These are phyloP conservation scores for Drosophila crucigera DNA, from an alignment of 2,888 invertebrate genomes.

Conservation along the genomic window DNA sequence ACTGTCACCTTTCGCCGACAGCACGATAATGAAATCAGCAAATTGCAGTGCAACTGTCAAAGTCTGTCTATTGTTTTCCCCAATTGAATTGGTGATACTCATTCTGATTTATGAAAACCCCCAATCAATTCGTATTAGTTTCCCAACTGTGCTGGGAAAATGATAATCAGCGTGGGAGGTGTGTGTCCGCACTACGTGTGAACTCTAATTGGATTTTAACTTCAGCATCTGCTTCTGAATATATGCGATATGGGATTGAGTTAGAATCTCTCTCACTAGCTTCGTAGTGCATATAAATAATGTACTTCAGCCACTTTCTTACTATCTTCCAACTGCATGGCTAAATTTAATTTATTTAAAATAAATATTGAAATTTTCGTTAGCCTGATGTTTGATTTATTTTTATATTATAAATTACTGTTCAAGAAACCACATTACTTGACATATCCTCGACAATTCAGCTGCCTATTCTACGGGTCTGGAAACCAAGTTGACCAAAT, in stretches of 20 bases:
- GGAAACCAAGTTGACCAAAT: slow-evolving; percentile 12
- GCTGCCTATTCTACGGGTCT: slow-evolving; percentile 12
- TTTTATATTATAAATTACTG: background rate
- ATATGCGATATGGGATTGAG: background rate
- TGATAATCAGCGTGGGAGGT: slow-evolving; percentile 34
- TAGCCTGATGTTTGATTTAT: slow-evolving; percentile 6
- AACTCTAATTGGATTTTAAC: slow-evolving; percentile 27
- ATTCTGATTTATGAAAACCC: slow-evolving; percentile 45
- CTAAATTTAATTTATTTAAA: background rate
- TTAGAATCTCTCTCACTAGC: background rate
- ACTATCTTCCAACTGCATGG: slow-evolving; percentile 35
- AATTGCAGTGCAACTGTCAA: slow-evolving; percentile 30
- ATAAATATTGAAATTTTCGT: slow-evolving; percentile 1
- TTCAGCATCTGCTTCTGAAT: background rate
- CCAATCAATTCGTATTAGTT: slow-evolving; percentile 40
- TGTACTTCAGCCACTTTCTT: background rate
- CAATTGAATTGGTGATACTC: slow-evolving; percentile 44
- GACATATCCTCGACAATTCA: slow-evolving; percentile 26
- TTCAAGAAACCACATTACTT: slow-evolving; percentile 13
- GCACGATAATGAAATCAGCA: slow-evolving; percentile 37
- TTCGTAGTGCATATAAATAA: background rate
- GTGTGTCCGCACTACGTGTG: slow-evolving; percentile 6
- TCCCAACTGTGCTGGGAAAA: slow-evolving; percentile 43
- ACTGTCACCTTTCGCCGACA: slow-evolving; percentile 78
- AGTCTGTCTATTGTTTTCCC: slow-evolving; percentile 26